Base-by-base conservation (phyloP, 2,888 invertebrate genomes). In the Myathropa florea region DNA sequence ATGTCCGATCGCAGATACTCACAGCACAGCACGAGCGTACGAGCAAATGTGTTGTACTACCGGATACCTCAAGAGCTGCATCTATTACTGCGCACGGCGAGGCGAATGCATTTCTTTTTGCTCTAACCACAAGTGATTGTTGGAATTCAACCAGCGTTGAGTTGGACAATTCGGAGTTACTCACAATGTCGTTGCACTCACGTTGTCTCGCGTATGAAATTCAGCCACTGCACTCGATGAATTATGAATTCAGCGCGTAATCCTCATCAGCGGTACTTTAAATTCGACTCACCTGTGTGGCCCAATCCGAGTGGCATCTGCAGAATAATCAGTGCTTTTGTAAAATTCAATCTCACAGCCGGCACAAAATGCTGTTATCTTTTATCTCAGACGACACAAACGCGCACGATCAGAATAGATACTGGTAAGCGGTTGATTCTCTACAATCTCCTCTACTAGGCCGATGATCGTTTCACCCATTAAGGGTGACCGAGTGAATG, bases 401-500 rank as follows among this genome's bases (percentile, higher is more conserved):
- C 33, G 60, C 36, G 24, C 63, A 79, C 55, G 71, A 39, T 73
- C 77, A 36, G 26, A 60, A 60, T 60, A 60, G 26, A 60, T 9
- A 60, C 57, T 12, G 60, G 61, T 60, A 9, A 12, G 23, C 6
- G 57, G 23, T 57, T 26, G 24, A 23, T 10, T 24, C 24, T 57
- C 57, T 46, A 57, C 57, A n/a, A 24, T 10, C 14, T n/a, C 24
- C 70, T 26, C 14, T 28, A 1, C 46, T 61, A 68, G 71, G 71
- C 67, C 55, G 33, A 60, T 46, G 53, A 72, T 73, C 77, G 77
- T 85, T 70, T 71, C 77, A 73, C 73, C 85, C 85, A 85, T 82
- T 77, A 73, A 82, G 85, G 85, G 85, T 85, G 85, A 36, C 64
- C 77, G 77, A 73, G 57, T 78, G 85, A 82, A 78, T 85, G 72